Evolutionary conservation across 2,888 invertebrate genomes (phyloP).

Genomic region (Thymelicus acteon): DNA sequence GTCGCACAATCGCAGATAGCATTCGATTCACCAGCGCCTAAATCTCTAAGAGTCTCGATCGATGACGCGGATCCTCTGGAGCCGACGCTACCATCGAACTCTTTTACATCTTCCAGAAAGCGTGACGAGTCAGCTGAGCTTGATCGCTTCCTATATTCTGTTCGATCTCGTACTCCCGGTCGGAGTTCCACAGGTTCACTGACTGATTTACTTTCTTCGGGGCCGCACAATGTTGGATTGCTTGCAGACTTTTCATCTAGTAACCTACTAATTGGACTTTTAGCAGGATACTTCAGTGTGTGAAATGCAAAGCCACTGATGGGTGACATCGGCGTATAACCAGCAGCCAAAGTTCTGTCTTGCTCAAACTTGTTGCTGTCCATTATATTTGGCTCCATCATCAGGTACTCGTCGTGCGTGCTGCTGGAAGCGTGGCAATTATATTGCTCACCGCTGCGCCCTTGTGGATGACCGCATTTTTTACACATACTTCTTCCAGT

Average conservation of each 20-base stretch:
- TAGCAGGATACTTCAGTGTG: constrained; percentile 66
- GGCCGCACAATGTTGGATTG: constrained; percentile 87
- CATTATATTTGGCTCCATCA: constrained; percentile 86
- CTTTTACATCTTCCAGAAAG: constrained; percentile 86
- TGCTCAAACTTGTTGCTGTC: constrained; percentile 56
- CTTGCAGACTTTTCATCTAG: constrained; percentile 87
- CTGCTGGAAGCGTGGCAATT: constrained; percentile 39
- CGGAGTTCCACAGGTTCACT: constrained; percentile 42
- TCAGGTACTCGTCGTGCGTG: constrained; percentile 85
- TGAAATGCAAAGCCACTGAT: constrained; percentile 78
- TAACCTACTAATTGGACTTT: constrained; percentile 58
- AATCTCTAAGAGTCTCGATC: constrained; percentile 76
- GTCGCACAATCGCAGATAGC: constrained; percentile 68
- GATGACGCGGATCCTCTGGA: constrained; percentile 76
- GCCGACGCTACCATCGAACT: constrained; percentile 78
- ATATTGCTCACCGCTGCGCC: constrained; percentile 37
- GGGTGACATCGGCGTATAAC: constrained; percentile 91
- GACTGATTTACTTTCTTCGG: constrained; percentile 46
- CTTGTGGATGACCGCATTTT: constrained; percentile 86
- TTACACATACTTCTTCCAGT: constrained; percentile 78
- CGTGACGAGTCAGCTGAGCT: constrained; percentile 91
- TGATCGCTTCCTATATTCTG: constrained; percentile 84
- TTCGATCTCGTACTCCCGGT: constrained; percentile 44
- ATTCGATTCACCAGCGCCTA: constrained; percentile 58
- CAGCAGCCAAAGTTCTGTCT: constrained; percentile 64